Evolutionary conservation across 1,140 invertebrate genomes (phyloP).

Genomic region (Pollicipes pollicipes): DNA sequence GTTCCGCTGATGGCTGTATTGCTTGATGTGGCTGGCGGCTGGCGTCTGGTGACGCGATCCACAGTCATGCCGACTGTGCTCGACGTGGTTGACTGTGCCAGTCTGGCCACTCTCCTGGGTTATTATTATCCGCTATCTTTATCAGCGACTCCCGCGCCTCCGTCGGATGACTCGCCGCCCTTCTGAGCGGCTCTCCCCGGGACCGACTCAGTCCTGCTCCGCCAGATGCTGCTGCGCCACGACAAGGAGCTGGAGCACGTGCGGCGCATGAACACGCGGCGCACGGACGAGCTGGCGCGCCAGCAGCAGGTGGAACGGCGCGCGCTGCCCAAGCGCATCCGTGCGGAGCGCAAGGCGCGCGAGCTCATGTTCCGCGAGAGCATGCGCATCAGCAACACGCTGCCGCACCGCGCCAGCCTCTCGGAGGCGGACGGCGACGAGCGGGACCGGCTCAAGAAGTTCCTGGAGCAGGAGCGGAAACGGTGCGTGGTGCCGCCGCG

Average conservation of each 20-base stretch:
- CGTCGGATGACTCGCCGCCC: too few species aligned
- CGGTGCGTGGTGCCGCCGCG: constrained; percentile 21
- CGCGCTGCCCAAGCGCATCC: constrained; percentile 80
- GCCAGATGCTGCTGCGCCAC: constrained; percentile 60
- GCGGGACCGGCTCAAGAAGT: constrained; percentile 68
- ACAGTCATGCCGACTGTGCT: too few species aligned
- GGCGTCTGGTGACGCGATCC: too few species aligned
- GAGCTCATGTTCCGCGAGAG: constrained; percentile 64
- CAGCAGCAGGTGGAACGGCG: constrained; percentile 70
- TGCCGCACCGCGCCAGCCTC: constrained; percentile 35
- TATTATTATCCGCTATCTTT: too few species aligned
- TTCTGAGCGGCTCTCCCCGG: too few species aligned
- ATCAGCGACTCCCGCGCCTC: too few species aligned
- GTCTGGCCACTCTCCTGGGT: too few species aligned
- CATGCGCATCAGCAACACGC: constrained; percentile 57
- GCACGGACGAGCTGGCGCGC: constrained; percentile 86
- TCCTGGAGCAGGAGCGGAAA: constrained; percentile 2
- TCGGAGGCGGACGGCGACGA: constrained; percentile 47
- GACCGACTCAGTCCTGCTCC: too few species aligned
- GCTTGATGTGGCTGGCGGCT: too few species aligned
- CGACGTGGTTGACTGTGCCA: too few species aligned
- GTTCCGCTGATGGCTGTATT: too few species aligned
- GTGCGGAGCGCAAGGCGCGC: constrained; percentile 81
- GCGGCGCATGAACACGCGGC: constrained; percentile 60
- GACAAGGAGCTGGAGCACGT: constrained; percentile 88